A percentile compares a stretch with the other conserved stretches of the same genome.
Conservation (phyloP, 2,888 invertebrate genomes). For the Polyploca ridens region DNA sequence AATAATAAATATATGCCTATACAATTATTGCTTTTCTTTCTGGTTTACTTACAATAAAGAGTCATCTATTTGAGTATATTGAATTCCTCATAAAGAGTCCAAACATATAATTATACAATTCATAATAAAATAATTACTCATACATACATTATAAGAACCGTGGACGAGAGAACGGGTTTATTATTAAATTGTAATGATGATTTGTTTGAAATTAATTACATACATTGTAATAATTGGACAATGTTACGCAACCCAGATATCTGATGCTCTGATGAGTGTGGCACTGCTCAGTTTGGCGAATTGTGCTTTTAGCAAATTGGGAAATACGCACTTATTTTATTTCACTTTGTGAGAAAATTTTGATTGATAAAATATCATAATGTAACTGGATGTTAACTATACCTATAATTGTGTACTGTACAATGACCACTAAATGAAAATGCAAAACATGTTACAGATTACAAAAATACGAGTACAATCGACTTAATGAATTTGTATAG, state of each 20-base stretch:
- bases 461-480: background rate
- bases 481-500: background rate
- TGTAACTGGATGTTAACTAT: too few species aligned
- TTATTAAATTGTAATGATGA: background rate
- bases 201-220: background rate
- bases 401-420: too few species aligned
- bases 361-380: too few species aligned
- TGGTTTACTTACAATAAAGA: too few species aligned
- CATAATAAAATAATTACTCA: too few species aligned
- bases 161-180: background rate
- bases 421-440: background rate
- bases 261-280: background rate
- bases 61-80: too few species aligned
- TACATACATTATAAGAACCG: background rate
- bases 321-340: background rate
- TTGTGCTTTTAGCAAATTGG: background rate
- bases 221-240: background rate
- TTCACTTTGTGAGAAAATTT: too few species aligned
- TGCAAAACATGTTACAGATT: background rate
- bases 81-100: too few species aligned
- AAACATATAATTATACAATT: too few species aligned
- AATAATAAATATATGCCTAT: too few species aligned
- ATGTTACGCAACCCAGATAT: background rate
- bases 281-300: background rate
- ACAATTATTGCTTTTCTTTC: too few species aligned